Percentiles rank a stretch among this genome's conserved stretches.
Evolutionary conservation across 1,140 invertebrate genomes (phyloP).

Genomic region (silkworm (Bombyx mori)): ASM3026992v2 NC_085110.1:15051001-15051500

Average conservation of each 20-base stretch:
- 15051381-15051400: too few species aligned
- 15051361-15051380: too few species aligned
- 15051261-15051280: constrained; percentile 23
- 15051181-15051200: constrained; percentile 69
- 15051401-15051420: too few species aligned
- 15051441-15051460: too few species aligned
- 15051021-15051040: constrained; percentile 29
- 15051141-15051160: constrained; percentile 57
- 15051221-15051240: constrained; percentile 48
- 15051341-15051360: too few species aligned
- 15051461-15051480: too few species aligned
- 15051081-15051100: constrained; percentile 26
- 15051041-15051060: constrained; percentile 33
- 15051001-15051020: constrained; percentile 31
- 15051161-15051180: constrained; percentile 64
- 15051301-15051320: too few species aligned
- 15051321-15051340: too few species aligned
- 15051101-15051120: constrained; percentile 22
- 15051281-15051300: too few species aligned
- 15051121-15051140: constrained; percentile 54
- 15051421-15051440: too few species aligned
- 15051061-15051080: constrained; percentile 24
- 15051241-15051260: constrained; percentile 62
- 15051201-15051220: constrained; percentile 38
- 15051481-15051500: too few species aligned